A percentile compares a stretch with the other conserved stretches of the same genome.
These are phyloP conservation scores for Triops cancriformis DNA, from an alignment of 1,140 invertebrate genomes.

Conservation along the genomic window DNA sequence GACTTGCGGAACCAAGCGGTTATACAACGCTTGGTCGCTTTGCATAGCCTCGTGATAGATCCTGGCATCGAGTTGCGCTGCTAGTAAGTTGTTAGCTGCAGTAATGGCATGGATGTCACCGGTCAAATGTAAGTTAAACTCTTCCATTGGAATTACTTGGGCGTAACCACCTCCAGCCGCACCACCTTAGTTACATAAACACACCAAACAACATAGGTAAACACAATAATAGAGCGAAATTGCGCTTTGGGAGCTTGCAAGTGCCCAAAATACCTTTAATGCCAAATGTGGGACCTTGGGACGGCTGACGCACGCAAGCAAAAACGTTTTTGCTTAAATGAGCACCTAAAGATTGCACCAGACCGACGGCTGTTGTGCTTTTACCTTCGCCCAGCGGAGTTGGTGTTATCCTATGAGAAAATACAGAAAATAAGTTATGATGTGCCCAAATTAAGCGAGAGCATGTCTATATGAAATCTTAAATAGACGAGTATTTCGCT, in stretches of 20 bases:
- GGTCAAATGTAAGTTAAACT: slow-evolving; percentile 97
- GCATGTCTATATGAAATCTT: neutral
- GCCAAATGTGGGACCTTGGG: slow-evolving; percentile 97
- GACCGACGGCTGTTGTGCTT: slow-evolving; percentile 87
- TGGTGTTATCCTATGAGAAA: slow-evolving; percentile 71
- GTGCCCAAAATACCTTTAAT: slow-evolving; percentile 66
- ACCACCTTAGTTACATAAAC: slow-evolving; percentile 50
- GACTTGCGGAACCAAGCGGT: slow-evolving; percentile 71
- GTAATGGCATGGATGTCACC: slow-evolving; percentile 98
- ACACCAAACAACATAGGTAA: slow-evolving; percentile 21
- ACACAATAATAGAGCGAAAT: slow-evolving; percentile 1
- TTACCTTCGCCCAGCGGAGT: slow-evolving; percentile 96
- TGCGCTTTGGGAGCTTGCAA: neutral
- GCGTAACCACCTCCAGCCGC: slow-evolving; percentile 91
- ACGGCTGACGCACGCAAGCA: slow-evolving; percentile 94
- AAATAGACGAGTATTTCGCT: neutral
- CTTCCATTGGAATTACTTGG: slow-evolving; percentile 97
- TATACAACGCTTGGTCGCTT: slow-evolving; percentile 73
- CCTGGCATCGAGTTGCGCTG: slow-evolving; percentile 86
- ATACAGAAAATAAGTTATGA: slow-evolving; percentile 25
- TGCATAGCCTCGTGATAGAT: slow-evolving; percentile 94
- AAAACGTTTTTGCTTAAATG: slow-evolving; percentile 80
- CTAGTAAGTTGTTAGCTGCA: slow-evolving; percentile 93
- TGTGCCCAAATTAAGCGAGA: slow-evolving; percentile 17
- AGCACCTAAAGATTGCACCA: slow-evolving; percentile 83